Evolutionary conservation across 2,113 vertebrate species (phyloP), one percentile per base, ranked within the genome.

Genomic region (Otocyon megalotis): DNA sequence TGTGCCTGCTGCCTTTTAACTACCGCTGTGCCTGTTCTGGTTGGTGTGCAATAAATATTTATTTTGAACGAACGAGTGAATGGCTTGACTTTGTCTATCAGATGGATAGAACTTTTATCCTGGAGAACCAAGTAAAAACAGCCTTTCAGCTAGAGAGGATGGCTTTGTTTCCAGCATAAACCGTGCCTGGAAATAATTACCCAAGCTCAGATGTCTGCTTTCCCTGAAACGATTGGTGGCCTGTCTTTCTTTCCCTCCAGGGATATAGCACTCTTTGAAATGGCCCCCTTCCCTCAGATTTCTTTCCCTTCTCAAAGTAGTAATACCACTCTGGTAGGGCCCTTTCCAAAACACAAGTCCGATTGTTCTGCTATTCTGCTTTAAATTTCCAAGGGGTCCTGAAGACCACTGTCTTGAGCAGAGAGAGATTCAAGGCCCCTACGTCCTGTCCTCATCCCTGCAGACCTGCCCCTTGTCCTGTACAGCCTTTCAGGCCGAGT

Each of bases 111-210:
- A 96, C 94, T 63, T 69, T 58, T 20, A 50, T 89, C 60, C 56
- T 60, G 60, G 94, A 87, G 84, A 89, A 50, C 48, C 72, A 92
- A 82, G 77, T 71, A 65, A 86, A 81, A 86, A 58, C 89, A 82
- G 63, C 48, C 43, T 90, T 92, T 93, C 0, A 35, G 62, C 62
- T 43, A 69, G 82, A 85, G 91, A 50, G 81, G 77, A 35, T 54
- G 79, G 76, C 84, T 94, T 92, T 90, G 84, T 97, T 96, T 92
- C 80, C 65, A 81, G 76, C 62, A n/a, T 88, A 54, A 86, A 80
- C 74, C 1, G 17, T n/a, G 35, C 69, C 87, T 96, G 94, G 97
- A 96, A 96, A n/a, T 90, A 84, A 94, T 96, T 97, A 86, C 63
- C 58, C 19, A 56, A 67, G 83, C 62, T 90, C 87, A 26, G 9